Evolutionary conservation across 2,888 invertebrate species (phyloP), one percentile per base, ranked within the genome.

Genomic region (Polyommatus icarus): DNA sequence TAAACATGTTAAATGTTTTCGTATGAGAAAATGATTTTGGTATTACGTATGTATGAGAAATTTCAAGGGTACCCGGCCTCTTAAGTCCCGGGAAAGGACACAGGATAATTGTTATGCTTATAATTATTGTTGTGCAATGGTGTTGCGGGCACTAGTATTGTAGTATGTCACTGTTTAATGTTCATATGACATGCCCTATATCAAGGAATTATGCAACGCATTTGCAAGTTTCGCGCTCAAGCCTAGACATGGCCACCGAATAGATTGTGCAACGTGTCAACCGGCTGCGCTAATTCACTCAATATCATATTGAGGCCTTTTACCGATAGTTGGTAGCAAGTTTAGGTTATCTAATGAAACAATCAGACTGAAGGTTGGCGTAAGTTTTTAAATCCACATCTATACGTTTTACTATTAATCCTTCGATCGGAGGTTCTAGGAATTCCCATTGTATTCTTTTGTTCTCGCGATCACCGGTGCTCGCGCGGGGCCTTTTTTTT

Each of bases 271-370:
- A 67, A 67, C 20, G 67, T 15, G 67, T 67, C 67, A 67, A 67
- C 67, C 8, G 67, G 29, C 29, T 67, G 67, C 6, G 29, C 67
- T 67, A 67, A 67, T 67, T 67, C 67, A 67, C 67, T 67, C 67
- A 32, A 67, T 67, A 67, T 67, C 67, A 67, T 67, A 67, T 67
- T 32, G 32, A 67, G 67, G 67, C 67, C 67, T 67, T 67, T 67
- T 67, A 67, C 32, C 18, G 67, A 67, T 15, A 67, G 24, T 6
- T 15, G 15, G 15, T 32, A 7, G 67, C 67, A 29, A 32, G 29
- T 29, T 67, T 67, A 29, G 67, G 54, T 29, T 67, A 67, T 29
- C 29, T 4, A 29, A 29, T 29, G 15, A 4, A 59, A 32, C 15
- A 67, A 67, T 67, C 29, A 32, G 15, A 67, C 6, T 15, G 12